Conservation (phyloP, 2,113 vertebrate genomes). For the Notiomystis cincta region DNA sequence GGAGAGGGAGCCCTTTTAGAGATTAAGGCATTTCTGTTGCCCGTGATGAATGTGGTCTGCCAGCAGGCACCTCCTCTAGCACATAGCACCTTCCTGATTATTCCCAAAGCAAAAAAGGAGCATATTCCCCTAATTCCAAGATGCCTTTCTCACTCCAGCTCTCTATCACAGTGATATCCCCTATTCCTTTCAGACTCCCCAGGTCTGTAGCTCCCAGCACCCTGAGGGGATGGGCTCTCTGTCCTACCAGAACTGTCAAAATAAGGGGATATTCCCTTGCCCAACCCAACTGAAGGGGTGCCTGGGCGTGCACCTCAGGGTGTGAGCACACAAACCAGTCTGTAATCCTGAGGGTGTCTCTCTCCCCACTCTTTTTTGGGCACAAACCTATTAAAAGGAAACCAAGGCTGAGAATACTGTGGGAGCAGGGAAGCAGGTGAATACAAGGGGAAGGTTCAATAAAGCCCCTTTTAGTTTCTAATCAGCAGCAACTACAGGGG, state of each 20-base stretch:
- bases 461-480: not conserved
- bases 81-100: not conserved
- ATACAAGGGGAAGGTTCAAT: not conserved
- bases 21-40: not conserved
- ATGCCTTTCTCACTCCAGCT: not conserved
- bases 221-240: not conserved
- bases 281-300: not conserved
- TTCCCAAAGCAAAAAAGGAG: not conserved
- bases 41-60: accelerated
- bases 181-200: not conserved
- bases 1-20: not conserved
- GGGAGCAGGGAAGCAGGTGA: not conserved
- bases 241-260: not conserved
- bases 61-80: not conserved
- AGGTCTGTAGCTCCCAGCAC: not conserved
- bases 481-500: not conserved
- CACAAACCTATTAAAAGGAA: not conserved
- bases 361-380: not conserved
- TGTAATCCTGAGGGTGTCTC: not conserved
- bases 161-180: not conserved
- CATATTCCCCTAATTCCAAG: not conserved
- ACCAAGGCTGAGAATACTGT: accelerated
- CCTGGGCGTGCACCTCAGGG: accelerated
- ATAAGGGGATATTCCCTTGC: not conserved
- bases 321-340: not conserved